Base-by-base conservation (phyloP, 1,140 invertebrate species). In the Armadillidium nasatum region DNA sequence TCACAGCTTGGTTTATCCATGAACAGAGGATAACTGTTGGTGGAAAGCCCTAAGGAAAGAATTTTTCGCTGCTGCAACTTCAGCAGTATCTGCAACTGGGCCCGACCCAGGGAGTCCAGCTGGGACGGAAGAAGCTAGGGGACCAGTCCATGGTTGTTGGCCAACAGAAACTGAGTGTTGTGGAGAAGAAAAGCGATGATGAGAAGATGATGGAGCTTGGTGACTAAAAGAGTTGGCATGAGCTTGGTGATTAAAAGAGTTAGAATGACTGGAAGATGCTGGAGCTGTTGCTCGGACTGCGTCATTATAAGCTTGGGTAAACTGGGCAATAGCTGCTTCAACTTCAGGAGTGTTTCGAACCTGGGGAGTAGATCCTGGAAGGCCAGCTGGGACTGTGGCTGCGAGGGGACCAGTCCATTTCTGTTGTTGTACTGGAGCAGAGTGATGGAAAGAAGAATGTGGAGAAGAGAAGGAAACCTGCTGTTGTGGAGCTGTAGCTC, bases 71-170 rank as follows among this genome's bases (percentile, higher is more conserved):
- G 79, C 79, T 15, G 67, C n/a, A 0, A 80, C 79, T 10, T 80
- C 79, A 7, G 54, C 50, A 15, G 79, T 80, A 50, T 80, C 77
- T 4, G 43, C 54, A 60, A 80, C 75, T n/a, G 73, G 66, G 60
- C 44, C 23, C n/a, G 76, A 77, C 0, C 78, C 78, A 7, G 73
- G 76, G 44, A 80, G 76, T n/a, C 78, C 76, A n/a, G 78, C 78
- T 9, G 78, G 76, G 54, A 80, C 44, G 50, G 46, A 67, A 44
- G 78, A 54, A 11, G 78, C 78, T 44, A 80, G n/a, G 44, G 78
- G 78, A 10, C 78, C 78, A 7, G n/a, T 75, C 76, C 76, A 80
- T 73, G 72, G 73, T 9, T 46, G 73, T 67, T 75, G 73, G 33
- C 33, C 33, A 6, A 33, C 33, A 67, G 15, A 0, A 22, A 60